Base-by-base conservation (phyloP, 2,888 invertebrate genomes). In the Neria commutata region DNA sequence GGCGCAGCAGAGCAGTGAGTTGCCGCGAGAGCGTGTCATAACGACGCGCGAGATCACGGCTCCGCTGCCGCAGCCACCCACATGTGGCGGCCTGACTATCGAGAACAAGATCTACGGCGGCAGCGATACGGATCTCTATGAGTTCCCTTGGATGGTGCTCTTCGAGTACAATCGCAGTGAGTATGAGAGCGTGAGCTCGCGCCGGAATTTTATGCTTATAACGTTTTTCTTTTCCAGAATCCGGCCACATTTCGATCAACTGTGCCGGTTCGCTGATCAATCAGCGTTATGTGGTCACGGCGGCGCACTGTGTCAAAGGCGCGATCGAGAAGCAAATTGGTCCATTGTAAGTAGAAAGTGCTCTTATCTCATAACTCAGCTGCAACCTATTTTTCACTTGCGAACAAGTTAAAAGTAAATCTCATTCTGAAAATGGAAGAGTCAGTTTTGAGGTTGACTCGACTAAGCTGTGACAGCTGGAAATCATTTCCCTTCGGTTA, bases 61-160 rank as follows among this genome's bases (percentile, higher is more conserved):
- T 5, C 19, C 68, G 2, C 48, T 77, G 34, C 79, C 79, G 14
- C 70, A 66, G 56, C 73, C 76, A 1, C 79, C 79, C 0, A 66
- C 66, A 1, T 81, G 81, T 46, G 81, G 81, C 2, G 75, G 75
- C 14, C 74, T 77, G 17, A 74, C 76, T 29, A 73, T 80, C 46
- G 80, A 81, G 21, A 85, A 87, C 68, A 83, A 85, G 63, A 88
- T 90, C 58, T 85, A 86, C 21, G 89, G 89, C 1, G 90, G 90
- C 2, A 80, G 81, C 19, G 75, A 79, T 58, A 81, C 88, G 0
- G 85, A 86, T 0, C 75, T 89, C 0, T 86, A 86, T 59, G 89
- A 90, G 67, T 88, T 88, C 67, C 89, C 89, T 0, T 90, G 90
- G 90, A 86, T 89, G 85, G 85, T 84, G 0, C 77, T 89, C n/a